Percentiles rank a stretch among this genome's conserved stretches.
Conservation (phyloP, 2,888 invertebrate species). For the Leucophenga montana region DNA sequence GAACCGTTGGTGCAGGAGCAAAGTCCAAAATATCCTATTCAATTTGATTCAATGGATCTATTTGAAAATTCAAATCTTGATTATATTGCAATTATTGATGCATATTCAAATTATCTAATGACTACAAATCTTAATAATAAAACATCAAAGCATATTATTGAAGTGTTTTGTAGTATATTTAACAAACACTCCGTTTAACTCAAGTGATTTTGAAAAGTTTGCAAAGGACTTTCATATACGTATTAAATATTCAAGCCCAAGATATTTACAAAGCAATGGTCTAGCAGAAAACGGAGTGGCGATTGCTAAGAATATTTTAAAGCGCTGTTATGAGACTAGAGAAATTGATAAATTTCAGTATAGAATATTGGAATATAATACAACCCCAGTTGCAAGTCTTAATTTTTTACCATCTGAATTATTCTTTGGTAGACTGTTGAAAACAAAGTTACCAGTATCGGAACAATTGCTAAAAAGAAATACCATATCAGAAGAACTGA, state of each 20-base stretch:
- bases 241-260: slow-evolving; percentile 40
- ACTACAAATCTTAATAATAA: slow-evolving; percentile 19
- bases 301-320: slow-evolving; percentile 38
- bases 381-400: too few relatives aligned
- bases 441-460: too few relatives aligned
- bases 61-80: slow-evolving; percentile 40
- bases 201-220: slow-evolving; percentile 32
- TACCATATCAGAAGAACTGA: too few relatives aligned
- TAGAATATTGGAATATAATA: too few relatives aligned
- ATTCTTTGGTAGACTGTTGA: too few relatives aligned
- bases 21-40: slow-evolving; percentile 43
- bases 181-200: slow-evolving; percentile 40
- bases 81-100: slow-evolving; percentile 39
- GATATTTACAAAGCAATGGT: slow-evolving; percentile 39
- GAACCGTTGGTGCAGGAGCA: slow-evolving; percentile 44
- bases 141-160: slow-evolving; percentile 33
- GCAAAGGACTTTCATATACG: slow-evolving; percentile 28
- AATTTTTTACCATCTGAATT: too few relatives aligned
- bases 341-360: too few relatives aligned
- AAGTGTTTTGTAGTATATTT: slow-evolving; percentile 33
- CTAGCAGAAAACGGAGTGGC: slow-evolving; percentile 43
- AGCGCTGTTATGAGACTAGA: too few relatives aligned
- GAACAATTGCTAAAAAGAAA: too few relatives aligned
- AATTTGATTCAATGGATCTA: slow-evolving; percentile 41
- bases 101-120: slow-evolving; percentile 34